Evolutionary conservation across 2,113 vertebrate species (phyloP), one percentile per base, ranked within the genome.

Genomic region (Anolis sagrei): DNA sequence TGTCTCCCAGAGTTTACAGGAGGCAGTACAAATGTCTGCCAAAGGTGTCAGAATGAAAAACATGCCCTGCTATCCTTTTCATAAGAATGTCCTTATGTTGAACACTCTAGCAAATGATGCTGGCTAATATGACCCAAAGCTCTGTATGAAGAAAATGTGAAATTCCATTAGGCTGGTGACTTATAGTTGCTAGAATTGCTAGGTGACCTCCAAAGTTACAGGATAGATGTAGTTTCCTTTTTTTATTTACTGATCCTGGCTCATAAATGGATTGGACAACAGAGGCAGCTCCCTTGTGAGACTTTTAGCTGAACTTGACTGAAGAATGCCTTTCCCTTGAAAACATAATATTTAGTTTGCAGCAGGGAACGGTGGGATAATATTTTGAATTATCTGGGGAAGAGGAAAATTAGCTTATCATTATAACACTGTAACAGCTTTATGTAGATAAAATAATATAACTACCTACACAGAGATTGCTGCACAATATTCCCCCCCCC

Each of bases 271-370:
- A 88, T 90, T 90, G 88, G 87, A 94, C 89, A 90, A 93, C 88
- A 92, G 68, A 92, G 82, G 75, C 19, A 32, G 21, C 75, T 89
- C 82, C 87, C 88, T 86, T 90, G 89, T 93, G 92, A 85, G 81
- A 78, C 44, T 79, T 86, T 93, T 86, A 89, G 85, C 83, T 92
- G 87, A 92, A 93, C 81, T 88, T 91, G 81, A 92, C 89, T 88
- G 89, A 92, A 88, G 87, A 93, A 94, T 84, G 85, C 83, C 87
- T 93, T 89, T 82, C 89, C 70, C 61, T 86, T 91, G 76, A 91
- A 94, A 93, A 84, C 89, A 94, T 92, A 94, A 93, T 93, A 90
- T 92, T 93, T 94, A 79, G 74, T 90, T 94, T 94, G 89, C 68
- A 92, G 75, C 86, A 90, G 87, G 90, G 81, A 93, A 78, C 51